A percentile compares a stretch with the other conserved stretches of the same genome.
These are phyloP conservation scores for Acridotheres tristis DNA, from an alignment of 2,797 vertebrate genomes.

Conservation along the genomic window DNA sequence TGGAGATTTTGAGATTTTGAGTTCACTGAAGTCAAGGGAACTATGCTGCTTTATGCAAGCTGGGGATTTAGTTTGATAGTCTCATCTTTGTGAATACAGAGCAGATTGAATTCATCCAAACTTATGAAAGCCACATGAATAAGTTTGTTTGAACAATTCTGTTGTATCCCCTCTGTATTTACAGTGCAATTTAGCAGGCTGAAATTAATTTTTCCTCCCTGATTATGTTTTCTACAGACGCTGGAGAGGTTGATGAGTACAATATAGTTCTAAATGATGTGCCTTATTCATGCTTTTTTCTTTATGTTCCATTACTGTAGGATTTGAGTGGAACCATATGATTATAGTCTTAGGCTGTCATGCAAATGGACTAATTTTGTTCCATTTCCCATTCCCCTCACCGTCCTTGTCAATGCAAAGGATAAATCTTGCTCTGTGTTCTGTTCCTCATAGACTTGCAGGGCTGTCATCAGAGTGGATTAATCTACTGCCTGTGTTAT, in stretches of 20 bases:
- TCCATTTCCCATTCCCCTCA: conserved; percentile 69
- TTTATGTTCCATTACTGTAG: conserved; percentile 66
- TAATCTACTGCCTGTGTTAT: conserved; percentile 70
- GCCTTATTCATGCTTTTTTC: conserved; percentile 64
- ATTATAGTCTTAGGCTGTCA: conserved; percentile 78
- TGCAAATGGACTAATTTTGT: conserved; percentile 78
- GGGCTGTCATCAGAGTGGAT: conserved; percentile 71
- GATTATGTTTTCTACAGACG: conserved; percentile 61
- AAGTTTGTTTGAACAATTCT: conserved; percentile 54
- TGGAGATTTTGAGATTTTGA: conserved; percentile 35
- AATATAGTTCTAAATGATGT: conserved; percentile 59
- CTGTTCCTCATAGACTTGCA: conserved; percentile 59
- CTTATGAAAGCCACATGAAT: conserved; percentile 51
- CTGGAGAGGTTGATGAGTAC: conserved; percentile 65
- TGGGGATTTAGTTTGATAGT: conserved; percentile 15
- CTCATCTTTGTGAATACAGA: conserved; percentile 35
- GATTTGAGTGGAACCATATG: conserved; percentile 73
- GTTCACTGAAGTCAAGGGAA: conserved; percentile 10
- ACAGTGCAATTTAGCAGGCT: conserved; percentile 50
- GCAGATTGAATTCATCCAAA: conserved; percentile 37
- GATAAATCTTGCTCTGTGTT: conserved; percentile 64
- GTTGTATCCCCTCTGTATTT: conserved; percentile 34
- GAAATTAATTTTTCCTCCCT: conserved; percentile 73
- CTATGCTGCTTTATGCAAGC: conserved; percentile 1
- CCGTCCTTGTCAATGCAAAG: conserved; percentile 69